Percentiles rank a stretch among this genome's conserved stretches.
These are phyloP conservation scores for Apantesis nais DNA, from an alignment of 2,888 invertebrate species.

Conservation along the genomic window DNA sequence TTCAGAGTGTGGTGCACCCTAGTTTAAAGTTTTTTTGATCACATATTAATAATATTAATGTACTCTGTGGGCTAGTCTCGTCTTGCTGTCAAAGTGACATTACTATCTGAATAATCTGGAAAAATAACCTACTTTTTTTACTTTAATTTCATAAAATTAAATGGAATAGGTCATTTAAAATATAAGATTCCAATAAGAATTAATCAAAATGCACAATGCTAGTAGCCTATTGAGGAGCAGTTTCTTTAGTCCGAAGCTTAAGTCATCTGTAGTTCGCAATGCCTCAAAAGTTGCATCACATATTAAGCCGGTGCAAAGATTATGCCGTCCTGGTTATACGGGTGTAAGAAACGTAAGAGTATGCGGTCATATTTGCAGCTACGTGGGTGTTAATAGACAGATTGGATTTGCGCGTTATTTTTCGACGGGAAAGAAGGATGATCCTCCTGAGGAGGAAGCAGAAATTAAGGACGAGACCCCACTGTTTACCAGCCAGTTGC, in stretches of 20 bases:
- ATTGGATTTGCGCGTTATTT: slow-evolving; percentile 59
- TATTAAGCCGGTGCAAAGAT: slow-evolving; percentile 63
- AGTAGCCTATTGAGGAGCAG: slow-evolving; percentile 69
- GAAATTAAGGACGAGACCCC: slow-evolving; percentile 74
- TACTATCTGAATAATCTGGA: slow-evolving; percentile 71
- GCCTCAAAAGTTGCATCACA: slow-evolving; percentile 79
- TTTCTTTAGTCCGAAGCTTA: slow-evolving; percentile 67
- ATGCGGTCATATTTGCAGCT: slow-evolving; percentile 56
- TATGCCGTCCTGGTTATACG: slow-evolving; percentile 45
- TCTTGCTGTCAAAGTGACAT: slow-evolving; percentile 13
- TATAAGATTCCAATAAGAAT: slow-evolving; percentile 23
- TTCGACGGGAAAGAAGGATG: slow-evolving; percentile 70
- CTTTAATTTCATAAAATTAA: slow-evolving; percentile 48
- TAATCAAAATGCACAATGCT: slow-evolving; percentile 72
- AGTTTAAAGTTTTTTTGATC: neutral
- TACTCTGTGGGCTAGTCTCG: too few relatives aligned
- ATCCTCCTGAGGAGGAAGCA: slow-evolving; percentile 72
- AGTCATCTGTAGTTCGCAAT: slow-evolving; percentile 66
- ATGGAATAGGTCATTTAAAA: slow-evolving; percentile 55
- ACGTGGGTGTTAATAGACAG: slow-evolving; percentile 39
- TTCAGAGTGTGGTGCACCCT: too few relatives aligned
- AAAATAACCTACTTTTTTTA: slow-evolving; percentile 70
- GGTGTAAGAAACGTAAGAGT: slow-evolving; percentile 50
- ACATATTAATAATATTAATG: too few relatives aligned
- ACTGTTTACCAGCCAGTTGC: slow-evolving; percentile 86